Evolutionary conservation across 2,888 invertebrate genomes (phyloP).

Genomic region (Panzeria rudis): DNA sequence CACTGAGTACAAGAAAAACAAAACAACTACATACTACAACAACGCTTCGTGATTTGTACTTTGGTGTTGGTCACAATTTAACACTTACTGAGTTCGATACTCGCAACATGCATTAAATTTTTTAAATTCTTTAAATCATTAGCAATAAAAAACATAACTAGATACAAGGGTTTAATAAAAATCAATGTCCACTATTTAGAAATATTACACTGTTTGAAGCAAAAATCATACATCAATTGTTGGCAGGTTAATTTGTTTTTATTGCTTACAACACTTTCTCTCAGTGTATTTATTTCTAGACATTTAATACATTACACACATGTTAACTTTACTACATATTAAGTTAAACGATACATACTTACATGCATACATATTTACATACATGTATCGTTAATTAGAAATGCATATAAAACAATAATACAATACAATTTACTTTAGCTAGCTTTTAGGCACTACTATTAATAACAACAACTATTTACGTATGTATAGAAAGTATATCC

Average conservation of each 20-base stretch:
- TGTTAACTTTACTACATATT: background rate
- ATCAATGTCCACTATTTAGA: background rate
- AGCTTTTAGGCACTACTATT: constrained; percentile 58
- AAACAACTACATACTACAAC: background rate
- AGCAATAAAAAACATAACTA: background rate
- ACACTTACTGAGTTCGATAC: background rate
- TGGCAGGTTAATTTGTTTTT: background rate
- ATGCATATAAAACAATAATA: constrained; percentile 2
- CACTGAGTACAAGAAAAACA: constrained; percentile 1
- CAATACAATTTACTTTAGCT: constrained; percentile 54
- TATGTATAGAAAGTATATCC: background rate
- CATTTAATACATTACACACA: background rate
- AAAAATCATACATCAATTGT: background rate
- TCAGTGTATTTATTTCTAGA: background rate
- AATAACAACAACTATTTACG: constrained; percentile 6
- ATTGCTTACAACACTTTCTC: constrained; percentile 11
- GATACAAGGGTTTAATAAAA: background rate
- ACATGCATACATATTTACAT: constrained; percentile 15
- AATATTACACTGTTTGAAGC: constrained; percentile 1
- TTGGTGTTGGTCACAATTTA: background rate
- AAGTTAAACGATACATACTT: background rate
- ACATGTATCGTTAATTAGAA: background rate
- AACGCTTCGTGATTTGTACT: background rate
- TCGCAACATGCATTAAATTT: background rate
- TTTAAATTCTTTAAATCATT: background rate